Evolutionary conservation across 1,140 invertebrate species (phyloP), one percentile per base, ranked within the genome.

Genomic region (Psix sp.): DNA sequence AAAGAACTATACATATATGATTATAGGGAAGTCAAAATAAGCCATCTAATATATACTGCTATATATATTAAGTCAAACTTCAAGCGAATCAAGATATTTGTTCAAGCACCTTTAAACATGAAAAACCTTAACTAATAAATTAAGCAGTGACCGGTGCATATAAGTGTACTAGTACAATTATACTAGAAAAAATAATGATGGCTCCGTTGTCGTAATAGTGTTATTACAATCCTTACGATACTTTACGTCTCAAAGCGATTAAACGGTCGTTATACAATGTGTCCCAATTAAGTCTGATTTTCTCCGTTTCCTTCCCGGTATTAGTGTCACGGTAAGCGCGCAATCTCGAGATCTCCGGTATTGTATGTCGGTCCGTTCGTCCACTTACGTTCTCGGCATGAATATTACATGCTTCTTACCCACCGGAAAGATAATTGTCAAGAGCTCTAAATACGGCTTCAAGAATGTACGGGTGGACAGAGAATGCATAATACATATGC

Each of bases 351-450:
- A 87, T 86, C 85, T 86, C 68, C 73, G 66, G 81, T 80, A 83
- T 82, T 84, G 80, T 83, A 68, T 75, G 74, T 81, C 78, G 77
- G 71, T 67, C 67, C 79, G 80, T 52, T 73, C 76, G 82, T 82
- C 78, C 82, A 82, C 79, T 82, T 80, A 79, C 78, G 68, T 81
- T 78, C 79, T 66, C 77, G 67, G 56, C 84, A 87, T 87, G 85
- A 86, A 87, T 87, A 86, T 87, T 87, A 82, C 85, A 87, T 87
- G 83, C 72, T 80, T 82, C 80, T 85, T 86, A 84, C 82, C 83
- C 79, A 85, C 80, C 82, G 84, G 84, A 87, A 86, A 86, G 83
- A 86, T 86, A 87, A 86, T 87, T 86, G 84, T 86, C 85, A 84
- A 87, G 84, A 84, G 80, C 78, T 81, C 84, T 84, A 86, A 87